Percentiles rank a stretch among this genome's conserved stretches.
Evolutionary conservation across 2,113 vertebrate species (phyloP).

Genomic region (Saccopteryx leptura): DNA sequence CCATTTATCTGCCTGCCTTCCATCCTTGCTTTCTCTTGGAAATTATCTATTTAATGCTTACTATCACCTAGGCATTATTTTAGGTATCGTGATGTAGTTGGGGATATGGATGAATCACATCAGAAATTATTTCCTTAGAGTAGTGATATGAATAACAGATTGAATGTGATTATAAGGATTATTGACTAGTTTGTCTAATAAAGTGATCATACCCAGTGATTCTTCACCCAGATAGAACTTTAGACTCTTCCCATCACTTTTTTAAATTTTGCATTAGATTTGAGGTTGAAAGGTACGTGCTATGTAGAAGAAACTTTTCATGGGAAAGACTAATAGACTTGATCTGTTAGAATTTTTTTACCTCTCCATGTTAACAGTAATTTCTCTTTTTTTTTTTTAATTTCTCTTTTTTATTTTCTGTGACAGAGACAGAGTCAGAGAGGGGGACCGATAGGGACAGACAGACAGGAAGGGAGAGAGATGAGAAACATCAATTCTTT

Average conservation of each 20-base stretch:
- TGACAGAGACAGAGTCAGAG: too few species aligned
- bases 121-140: neutral
- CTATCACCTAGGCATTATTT: neutral
- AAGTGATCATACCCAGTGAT: neutral
- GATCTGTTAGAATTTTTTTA: neutral
- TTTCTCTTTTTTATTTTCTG: too few species aligned
- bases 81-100: neutral
- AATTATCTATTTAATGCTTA: neutral
- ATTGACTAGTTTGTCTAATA: neutral
- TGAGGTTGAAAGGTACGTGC: neutral
- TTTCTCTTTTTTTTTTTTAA: neutral
- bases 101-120: neutral
- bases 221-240: neutral
- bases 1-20: neutral
- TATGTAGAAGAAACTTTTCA: neutral
- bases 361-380: neutral
- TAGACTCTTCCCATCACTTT: neutral
- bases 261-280: slow-evolving; percentile 37
- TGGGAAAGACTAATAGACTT: neutral
- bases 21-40: neutral
- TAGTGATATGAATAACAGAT: neutral
- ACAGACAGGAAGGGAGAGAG: too few species aligned
- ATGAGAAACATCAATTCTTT: too few species aligned
- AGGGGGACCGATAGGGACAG: too few species aligned
- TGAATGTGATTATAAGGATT: neutral